Evolutionary conservation across 2,113 vertebrate species (phyloP).

Genomic region (Oxygymnocypris stewartii): DNA sequence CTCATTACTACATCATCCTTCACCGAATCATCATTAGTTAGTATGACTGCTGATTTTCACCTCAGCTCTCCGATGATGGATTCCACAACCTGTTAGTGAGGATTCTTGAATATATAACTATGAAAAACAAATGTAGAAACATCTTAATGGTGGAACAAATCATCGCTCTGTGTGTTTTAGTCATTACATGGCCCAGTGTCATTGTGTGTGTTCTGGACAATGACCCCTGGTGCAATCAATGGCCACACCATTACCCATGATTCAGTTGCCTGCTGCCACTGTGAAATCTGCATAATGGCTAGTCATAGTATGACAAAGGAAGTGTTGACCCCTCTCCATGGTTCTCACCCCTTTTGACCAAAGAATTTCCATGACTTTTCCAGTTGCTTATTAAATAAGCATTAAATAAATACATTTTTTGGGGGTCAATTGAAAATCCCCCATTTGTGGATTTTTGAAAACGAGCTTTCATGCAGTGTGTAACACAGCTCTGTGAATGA

Average conservation of each 20-base stretch:
- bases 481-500: too few species aligned
- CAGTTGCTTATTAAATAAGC: not conserved
- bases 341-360: slow-evolving; percentile 21
- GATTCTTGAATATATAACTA: not conserved
- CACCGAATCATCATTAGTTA: slow-evolving; percentile 54
- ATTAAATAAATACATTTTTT: too few species aligned
- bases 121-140: not conserved
- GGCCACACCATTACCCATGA: slow-evolving; percentile 34
- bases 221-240: slow-evolving; percentile 2
- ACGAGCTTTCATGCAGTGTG: too few species aligned
- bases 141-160: not conserved
- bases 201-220: slow-evolving; percentile 46
- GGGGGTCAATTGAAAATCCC: too few species aligned
- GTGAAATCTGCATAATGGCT: slow-evolving; percentile 55
- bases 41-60: slow-evolving; percentile 38
- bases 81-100: not conserved
- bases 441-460: too few species aligned
- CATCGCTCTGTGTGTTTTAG: not conserved
- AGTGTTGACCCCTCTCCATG: slow-evolving; percentile 46
- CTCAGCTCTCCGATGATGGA: not conserved
- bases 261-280: slow-evolving; percentile 36
- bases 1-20: slow-evolving; percentile 41
- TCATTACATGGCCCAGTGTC: slow-evolving; percentile 24
- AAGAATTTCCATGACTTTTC: not conserved
- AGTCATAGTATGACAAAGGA: slow-evolving; percentile 46